Base-by-base conservation (phyloP, 1,140 invertebrate genomes). In the Scaptomyza graminum region DNA sequence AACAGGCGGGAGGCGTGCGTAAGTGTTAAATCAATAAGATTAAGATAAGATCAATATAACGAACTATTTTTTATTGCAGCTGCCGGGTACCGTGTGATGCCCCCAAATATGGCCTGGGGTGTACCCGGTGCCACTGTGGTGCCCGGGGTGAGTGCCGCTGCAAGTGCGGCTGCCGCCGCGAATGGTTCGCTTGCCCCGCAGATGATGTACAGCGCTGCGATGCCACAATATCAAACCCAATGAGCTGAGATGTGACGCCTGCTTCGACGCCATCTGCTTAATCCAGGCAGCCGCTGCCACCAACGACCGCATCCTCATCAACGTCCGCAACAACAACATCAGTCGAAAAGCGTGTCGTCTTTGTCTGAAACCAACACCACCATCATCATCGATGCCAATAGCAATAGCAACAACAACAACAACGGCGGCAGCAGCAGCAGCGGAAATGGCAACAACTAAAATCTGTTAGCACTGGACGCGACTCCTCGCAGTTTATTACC, bases 221-320 rank as follows among this genome's bases (percentile, higher is more conserved):
- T 96, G 94, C 95, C 95, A 85, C 95, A 96, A 92, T 96, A 95
- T 90, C 95, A 95, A 88, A 94, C 95, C 81, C 95, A 95, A 94
- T 95, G 94, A 94, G 84, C 80, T 72, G 85, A 79, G 76, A 85
- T 70, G 74, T 88, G 84, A 84, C 84, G 84, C 83, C 83, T 79
- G 84, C 83, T 88, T 88, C 83, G 83, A 88, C 84, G 83, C 63
- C 83, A 76, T 76, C 79, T 88, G 76, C 79, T 83, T 65, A 66
- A 82, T 74, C 78, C 82, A 62, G 78, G 78, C 67, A 85, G 63
- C 69, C 82, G 80, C 64, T 68, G 57, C 64, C 74, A 34, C 51
- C 74, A 63, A 51, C 71, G 61, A 39, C 22, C 49, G 56, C 54
- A 76, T 51, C 61, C 69, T 52, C 66, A 77, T 59, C 74, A 71